Evolutionary conservation across 2,888 invertebrate genomes (phyloP), one percentile per base, ranked within the genome.

Genomic region (Rhorus exstirpatorius): DNA sequence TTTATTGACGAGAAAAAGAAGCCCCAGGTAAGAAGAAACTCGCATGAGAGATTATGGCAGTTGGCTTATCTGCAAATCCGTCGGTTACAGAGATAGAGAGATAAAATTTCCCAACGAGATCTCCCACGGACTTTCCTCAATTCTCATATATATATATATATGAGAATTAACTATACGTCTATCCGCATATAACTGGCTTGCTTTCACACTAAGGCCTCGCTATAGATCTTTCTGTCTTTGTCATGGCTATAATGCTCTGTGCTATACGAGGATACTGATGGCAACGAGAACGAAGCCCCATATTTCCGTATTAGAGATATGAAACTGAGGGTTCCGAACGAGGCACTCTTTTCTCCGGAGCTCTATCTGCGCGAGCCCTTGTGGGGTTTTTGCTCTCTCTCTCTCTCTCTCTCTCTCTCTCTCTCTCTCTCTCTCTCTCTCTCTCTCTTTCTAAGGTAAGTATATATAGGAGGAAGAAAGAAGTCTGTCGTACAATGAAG

Each of bases 231-330:
- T 53, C 53, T 31, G 21, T 8, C 68, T 38, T 38, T 68, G 68
- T 51, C 51, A 68, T 14, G 41, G 49, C 38, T 24, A 53, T 77
- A 77, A 81, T 81, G 72, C 77, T 31, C 19, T 53, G 51, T 65
- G 38, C 81, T 65, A 81, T 71, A 71, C 35, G 71, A 71, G 44
- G 61, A 26, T 8, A n/a, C 41, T 44, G 72, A 19, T 44, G 72
- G 24, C 21, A 46, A 31, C 7, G 49, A 26, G 76, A 65, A 71
- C 14, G 68, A 70, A 76, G 38, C 58, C 68, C 70, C 77, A 68
- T 81, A 81, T 81, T 72, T 81, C 41, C 58, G 77, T 72, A 81
- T 81, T 77, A 81, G 71, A 72, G 81, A 72, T 72, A 60, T n/a
- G 67, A 72, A 81, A 77, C 67, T 61, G 35, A 58, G 65, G 51